Conservation (phyloP, 2,888 invertebrate genomes). For the Dryococelus australis region DNA sequence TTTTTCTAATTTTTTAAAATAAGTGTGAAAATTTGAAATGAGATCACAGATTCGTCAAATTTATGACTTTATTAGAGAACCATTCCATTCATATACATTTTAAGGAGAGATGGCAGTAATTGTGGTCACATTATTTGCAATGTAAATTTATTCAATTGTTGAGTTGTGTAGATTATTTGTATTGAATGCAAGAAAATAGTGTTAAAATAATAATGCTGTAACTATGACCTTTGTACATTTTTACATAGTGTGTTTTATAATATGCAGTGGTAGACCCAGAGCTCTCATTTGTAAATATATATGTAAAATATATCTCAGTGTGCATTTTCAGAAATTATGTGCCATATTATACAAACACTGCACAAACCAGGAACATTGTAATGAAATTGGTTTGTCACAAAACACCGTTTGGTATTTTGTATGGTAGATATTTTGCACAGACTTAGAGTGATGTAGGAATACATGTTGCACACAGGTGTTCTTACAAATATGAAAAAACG, state of each 20-base stretch:
- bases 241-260: slow-evolving; percentile 16
- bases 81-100: neutral
- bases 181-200: neutral
- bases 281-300: neutral
- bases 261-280: neutral
- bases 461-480: slow-evolving; percentile 1
- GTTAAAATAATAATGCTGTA: neutral
- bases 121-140: no score
- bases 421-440: neutral
- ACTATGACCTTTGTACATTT: neutral
- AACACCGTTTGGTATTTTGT: neutral
- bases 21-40: no score
- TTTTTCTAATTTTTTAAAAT: no score
- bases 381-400: neutral
- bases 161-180: neutral
- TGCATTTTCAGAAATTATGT: slow-evolving; percentile 11
- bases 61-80: neutral
- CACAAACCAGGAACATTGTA: neutral
- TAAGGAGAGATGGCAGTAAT: neutral
- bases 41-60: neutral
- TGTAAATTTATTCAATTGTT: neutral
- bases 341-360: neutral
- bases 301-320: neutral
- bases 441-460: neutral
- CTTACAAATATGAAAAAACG: neutral